Evolutionary conservation across 2,888 invertebrate genomes (phyloP).

Genomic region (Andrena praecox): DNA sequence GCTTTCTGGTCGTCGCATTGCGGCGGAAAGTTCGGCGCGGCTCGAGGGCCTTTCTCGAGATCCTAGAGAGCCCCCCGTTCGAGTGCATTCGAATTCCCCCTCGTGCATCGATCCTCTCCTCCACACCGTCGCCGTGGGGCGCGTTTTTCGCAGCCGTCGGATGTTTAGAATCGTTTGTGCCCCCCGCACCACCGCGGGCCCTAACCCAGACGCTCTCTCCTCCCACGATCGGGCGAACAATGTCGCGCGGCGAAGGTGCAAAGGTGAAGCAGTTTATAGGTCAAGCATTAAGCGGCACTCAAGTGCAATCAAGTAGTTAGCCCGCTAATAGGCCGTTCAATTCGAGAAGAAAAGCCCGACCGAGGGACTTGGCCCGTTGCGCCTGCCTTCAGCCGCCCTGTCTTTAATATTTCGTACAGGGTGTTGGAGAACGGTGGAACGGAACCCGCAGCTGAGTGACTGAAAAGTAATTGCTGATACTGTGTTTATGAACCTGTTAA

Average conservation of each 20-base stretch:
- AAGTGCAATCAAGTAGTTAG: conserved; percentile 51
- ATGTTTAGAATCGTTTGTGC: conserved; percentile 51
- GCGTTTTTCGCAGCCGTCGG: conserved; percentile 41
- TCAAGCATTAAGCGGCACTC: conserved; percentile 50
- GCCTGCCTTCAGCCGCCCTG: not conserved
- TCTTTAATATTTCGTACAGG: not conserved
- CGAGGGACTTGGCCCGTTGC: not conserved
- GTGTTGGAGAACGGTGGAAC: not conserved
- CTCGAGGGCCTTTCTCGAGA: conserved; percentile 49
- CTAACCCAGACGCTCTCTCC: not conserved
- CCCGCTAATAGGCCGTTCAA: conserved; percentile 45
- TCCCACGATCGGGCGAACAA: conserved; percentile 33
- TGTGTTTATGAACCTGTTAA: not conserved
- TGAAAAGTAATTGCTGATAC: not conserved
- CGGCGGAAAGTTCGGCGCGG: conserved; percentile 56
- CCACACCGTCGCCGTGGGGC: conserved; percentile 4
- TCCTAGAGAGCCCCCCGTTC: conserved; percentile 39
- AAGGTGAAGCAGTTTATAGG: conserved; percentile 53
- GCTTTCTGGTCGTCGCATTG: conserved; percentile 59
- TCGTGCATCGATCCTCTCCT: conserved; percentile 46
- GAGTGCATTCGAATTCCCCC: conserved; percentile 48
- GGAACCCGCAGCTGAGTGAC: not conserved
- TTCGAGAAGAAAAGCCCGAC: conserved; percentile 44
- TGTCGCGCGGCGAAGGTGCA: conserved; percentile 43
- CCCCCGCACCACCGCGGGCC: not conserved